phyloP scores from a whole-genome alignment of 2,113 vertebrate species.

The Entelurus aequoreus region DNA sequence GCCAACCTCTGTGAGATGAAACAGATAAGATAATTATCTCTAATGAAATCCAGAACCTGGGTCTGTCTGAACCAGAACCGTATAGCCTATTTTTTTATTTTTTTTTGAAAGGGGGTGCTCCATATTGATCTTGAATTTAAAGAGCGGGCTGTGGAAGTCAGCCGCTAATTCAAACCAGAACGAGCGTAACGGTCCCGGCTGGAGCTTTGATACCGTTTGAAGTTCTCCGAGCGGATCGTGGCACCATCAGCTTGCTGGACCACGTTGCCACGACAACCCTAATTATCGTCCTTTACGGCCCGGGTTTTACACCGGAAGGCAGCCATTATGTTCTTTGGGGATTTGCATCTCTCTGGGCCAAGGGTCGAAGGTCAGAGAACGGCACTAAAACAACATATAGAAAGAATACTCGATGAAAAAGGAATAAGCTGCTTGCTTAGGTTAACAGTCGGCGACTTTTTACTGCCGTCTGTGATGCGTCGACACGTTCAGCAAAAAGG shows the following conservation, averaged over 20 bases:
- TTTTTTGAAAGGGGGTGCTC: slow-evolving; percentile 46
- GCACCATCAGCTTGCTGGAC: slow-evolving; percentile 88
- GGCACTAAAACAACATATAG: slow-evolving; percentile 83
- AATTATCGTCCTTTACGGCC: slow-evolving; percentile 97
- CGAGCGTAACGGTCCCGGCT: slow-evolving; percentile 76
- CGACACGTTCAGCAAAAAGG: neutral
- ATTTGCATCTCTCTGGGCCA: slow-evolving; percentile 89
- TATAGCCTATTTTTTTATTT: slow-evolving; percentile 61
- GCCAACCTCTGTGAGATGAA: slow-evolving; percentile 96
- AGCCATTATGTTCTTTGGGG: slow-evolving; percentile 97
- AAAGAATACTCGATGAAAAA: slow-evolving; percentile 43
- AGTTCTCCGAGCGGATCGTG: slow-evolving; percentile 88
- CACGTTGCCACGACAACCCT: slow-evolving; percentile 93
- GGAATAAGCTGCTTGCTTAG: slow-evolving; percentile 30
- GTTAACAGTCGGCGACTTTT: slow-evolving; percentile 28
- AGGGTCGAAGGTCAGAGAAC: slow-evolving; percentile 91
- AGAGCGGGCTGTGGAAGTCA: slow-evolving; percentile 82
- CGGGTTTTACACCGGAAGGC: slow-evolving; percentile 97
- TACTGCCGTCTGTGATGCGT: neutral
- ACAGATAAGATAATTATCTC: slow-evolving; percentile 99
- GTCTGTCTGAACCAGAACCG: slow-evolving; percentile 52
- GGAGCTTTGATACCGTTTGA: slow-evolving; percentile 95
- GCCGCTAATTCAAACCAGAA: slow-evolving; percentile 97
- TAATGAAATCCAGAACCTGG: slow-evolving; percentile 97
- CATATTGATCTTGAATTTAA: slow-evolving; percentile 96